These are phyloP conservation scores for Podabrus alpinus DNA, from an alignment of 2,888 invertebrate genomes.

Conservation along the genomic window DNA sequence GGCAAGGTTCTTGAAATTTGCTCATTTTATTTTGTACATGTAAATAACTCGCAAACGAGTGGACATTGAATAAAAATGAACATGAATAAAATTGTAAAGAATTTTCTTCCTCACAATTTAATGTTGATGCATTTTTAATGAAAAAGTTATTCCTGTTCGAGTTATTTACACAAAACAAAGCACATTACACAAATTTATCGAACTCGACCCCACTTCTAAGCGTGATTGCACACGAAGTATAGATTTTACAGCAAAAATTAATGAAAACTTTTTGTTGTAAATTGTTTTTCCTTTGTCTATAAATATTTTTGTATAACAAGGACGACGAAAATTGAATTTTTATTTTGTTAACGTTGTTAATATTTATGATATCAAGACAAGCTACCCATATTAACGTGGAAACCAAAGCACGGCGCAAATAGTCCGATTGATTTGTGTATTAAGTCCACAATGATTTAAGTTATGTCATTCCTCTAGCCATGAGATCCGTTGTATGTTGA, in stretches of 20 bases:
- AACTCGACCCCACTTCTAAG: not conserved
- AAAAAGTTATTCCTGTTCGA: not conserved
- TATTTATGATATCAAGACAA: no score
- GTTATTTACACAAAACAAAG: not conserved
- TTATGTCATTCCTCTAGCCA: no score
- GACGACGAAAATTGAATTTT: no score
- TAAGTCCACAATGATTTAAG: no score
- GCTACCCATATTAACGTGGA: no score
- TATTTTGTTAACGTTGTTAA: no score
- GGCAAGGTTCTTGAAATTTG: not conserved
- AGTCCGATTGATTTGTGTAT: no score
- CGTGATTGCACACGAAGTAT: not conserved
- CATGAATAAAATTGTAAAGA: not conserved
- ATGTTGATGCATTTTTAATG: not conserved
- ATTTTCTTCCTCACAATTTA: not conserved
- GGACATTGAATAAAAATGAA: not conserved
- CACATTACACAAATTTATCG: not conserved
- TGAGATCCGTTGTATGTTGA: no score
- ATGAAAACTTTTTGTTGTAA: not conserved
- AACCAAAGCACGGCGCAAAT: no score
- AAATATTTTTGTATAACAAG: not conserved
- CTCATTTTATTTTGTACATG: not conserved
- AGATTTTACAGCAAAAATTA: not conserved
- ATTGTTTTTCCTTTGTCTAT: not conserved
- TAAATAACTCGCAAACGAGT: not conserved